Evolutionary conservation across 1,140 invertebrate genomes (phyloP).

Genomic region (Drosophila pseudoobscura): DNA sequence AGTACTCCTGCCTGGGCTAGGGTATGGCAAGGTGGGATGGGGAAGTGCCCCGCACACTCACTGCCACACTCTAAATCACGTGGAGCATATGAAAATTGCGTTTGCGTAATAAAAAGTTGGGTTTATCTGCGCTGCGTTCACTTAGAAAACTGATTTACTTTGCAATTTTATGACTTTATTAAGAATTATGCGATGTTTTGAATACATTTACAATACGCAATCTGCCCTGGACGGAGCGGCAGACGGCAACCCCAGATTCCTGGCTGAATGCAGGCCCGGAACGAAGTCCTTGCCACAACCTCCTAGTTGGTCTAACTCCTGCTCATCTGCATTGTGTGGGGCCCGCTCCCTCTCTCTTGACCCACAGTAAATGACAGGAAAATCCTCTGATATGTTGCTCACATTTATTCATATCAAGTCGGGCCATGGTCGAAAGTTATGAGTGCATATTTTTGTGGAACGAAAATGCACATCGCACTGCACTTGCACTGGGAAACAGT

Average conservation of each 20-base stretch:
- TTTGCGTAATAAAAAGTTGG: constrained; percentile 67
- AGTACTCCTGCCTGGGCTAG: no score
- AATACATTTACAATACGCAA: constrained; percentile 65
- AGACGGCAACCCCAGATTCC: constrained; percentile 14
- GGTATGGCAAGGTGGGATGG: neutral
- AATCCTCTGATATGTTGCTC: constrained; percentile 63
- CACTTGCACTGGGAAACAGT: constrained; percentile 6
- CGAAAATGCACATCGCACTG: constrained; percentile 38
- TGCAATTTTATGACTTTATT: constrained; percentile 70
- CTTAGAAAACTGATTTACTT: constrained; percentile 71
- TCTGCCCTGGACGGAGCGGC: neutral
- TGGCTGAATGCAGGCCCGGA: neutral
- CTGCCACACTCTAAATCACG: constrained; percentile 54
- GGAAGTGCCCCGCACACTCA: constrained; percentile 8
- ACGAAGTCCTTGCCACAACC: neutral
- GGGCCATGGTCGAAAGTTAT: constrained; percentile 53
- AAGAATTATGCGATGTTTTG: constrained; percentile 71
- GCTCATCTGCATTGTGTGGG: constrained; percentile 22
- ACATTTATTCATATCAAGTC: constrained; percentile 68
- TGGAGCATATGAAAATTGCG: constrained; percentile 67
- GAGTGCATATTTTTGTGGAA: constrained; percentile 63
- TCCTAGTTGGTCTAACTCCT: constrained; percentile 2
- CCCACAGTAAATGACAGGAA: constrained; percentile 66
- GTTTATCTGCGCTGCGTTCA: constrained; percentile 58
- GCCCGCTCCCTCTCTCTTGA: constrained; percentile 40